These are phyloP conservation scores for Alca torda DNA, from an alignment of 2,797 vertebrate genomes.

Conservation along the genomic window DNA sequence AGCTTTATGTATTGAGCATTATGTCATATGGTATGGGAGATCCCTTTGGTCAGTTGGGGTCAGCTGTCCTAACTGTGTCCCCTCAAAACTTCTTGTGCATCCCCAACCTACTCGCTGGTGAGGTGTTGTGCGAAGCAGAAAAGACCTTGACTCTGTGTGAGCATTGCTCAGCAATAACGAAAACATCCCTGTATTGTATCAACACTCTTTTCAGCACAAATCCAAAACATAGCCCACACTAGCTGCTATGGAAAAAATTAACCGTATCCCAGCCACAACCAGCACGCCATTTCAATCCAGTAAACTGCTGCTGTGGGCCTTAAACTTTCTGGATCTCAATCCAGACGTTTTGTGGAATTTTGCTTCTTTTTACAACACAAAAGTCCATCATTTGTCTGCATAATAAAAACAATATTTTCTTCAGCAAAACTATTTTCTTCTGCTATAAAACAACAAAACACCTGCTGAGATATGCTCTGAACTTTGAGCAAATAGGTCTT, in stretches of 20 bases:
- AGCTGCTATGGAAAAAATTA: background rate
- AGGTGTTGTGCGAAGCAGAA: background rate
- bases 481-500: background rate
- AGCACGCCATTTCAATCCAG: background rate
- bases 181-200: background rate
- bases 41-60: background rate
- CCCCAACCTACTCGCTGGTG: background rate
- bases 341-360: background rate
- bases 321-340: background rate
- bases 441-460: background rate
- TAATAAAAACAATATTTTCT: background rate
- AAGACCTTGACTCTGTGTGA: background rate
- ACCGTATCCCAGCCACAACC: background rate
- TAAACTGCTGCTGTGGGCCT: background rate
- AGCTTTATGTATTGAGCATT: background rate
- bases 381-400: background rate
- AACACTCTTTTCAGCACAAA: background rate
- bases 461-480: background rate
- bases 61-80: background rate
- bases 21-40: background rate
- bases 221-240: background rate
- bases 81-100: background rate
- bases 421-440: background rate
- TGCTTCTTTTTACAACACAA: background rate
- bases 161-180: accelerated